A percentile compares a stretch with the other conserved stretches of the same genome.
Conservation (phyloP, 2,797 vertebrate genomes). For the Sebastes cheni region DNA sequence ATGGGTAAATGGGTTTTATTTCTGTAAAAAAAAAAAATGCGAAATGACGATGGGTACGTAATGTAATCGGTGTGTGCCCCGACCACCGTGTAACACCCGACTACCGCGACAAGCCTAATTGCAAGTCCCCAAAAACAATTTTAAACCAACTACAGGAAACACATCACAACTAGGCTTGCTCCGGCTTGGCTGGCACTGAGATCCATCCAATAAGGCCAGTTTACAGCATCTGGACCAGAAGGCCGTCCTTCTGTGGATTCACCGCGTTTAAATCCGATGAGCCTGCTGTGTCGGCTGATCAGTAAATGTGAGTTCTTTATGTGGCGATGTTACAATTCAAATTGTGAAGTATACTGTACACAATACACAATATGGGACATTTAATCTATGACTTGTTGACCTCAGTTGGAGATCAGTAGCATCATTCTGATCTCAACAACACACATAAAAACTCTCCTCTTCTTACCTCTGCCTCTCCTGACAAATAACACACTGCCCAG, state of each 20-base stretch:
- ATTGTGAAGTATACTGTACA: background rate
- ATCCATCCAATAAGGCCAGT: background rate
- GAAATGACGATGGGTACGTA: too few relatives aligned
- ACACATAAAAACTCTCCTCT: background rate
- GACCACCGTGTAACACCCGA: too few relatives aligned
- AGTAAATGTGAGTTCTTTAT: background rate
- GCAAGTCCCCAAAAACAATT: background rate
- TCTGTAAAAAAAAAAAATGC: too few relatives aligned
- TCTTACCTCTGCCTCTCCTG: background rate
- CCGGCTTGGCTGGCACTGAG: background rate
- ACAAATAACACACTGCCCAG: conserved; percentile 30
- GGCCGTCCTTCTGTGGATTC: background rate
- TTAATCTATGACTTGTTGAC: background rate
- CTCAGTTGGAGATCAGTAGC: background rate
- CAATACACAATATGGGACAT: background rate
- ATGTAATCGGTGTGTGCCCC: too few relatives aligned
- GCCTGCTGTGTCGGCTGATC: background rate
- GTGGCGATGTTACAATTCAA: background rate
- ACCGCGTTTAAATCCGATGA: too few relatives aligned
- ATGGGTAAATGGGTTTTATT: too few relatives aligned
- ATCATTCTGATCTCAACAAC: background rate
- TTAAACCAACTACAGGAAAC: background rate
- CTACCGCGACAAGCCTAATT: too few relatives aligned
- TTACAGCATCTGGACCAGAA: background rate
- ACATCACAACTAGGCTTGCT: background rate